Evolutionary conservation across 2,113 vertebrate species (phyloP).

Genomic region (Cairina moschata): DNA sequence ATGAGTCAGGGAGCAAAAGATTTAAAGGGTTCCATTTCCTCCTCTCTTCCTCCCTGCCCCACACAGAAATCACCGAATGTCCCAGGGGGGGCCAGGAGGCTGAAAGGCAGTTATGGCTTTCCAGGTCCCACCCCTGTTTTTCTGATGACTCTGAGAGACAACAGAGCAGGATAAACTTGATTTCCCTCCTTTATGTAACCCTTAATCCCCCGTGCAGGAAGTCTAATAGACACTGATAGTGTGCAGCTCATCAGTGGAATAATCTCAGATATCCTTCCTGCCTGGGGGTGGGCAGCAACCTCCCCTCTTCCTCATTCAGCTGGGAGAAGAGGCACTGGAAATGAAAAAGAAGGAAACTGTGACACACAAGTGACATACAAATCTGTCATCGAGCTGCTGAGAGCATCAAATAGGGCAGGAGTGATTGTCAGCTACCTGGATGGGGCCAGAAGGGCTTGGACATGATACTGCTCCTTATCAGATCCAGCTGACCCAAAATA

Average conservation of each 20-base stretch:
- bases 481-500: constrained; percentile 22
- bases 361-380: not conserved
- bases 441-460: not conserved
- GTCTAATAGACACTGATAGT: constrained; percentile 58
- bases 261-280: constrained; percentile 71
- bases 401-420: not conserved
- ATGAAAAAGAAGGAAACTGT: constrained; percentile 40
- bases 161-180: constrained; percentile 41
- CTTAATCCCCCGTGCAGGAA: constrained; percentile 15
- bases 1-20: constrained; percentile 15
- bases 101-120: constrained; percentile 15
- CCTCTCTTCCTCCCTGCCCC: not conserved
- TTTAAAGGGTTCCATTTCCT: constrained; percentile 6
- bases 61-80: not conserved
- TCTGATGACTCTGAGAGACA: constrained; percentile 1
- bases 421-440: not conserved
- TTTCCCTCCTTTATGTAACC: constrained; percentile 26
- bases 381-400: not conserved
- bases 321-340: constrained; percentile 14
- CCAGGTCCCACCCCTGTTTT: not conserved
- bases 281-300: not conserved
- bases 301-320: not conserved
- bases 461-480: not conserved
- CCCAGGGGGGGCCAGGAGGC: not conserved
- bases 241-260: constrained; percentile 51